These are phyloP conservation scores for Strongylocentrotus purpuratus DNA, from an alignment of 35 echinoderm and acorn worm species.

Conservation along the genomic window DNA sequence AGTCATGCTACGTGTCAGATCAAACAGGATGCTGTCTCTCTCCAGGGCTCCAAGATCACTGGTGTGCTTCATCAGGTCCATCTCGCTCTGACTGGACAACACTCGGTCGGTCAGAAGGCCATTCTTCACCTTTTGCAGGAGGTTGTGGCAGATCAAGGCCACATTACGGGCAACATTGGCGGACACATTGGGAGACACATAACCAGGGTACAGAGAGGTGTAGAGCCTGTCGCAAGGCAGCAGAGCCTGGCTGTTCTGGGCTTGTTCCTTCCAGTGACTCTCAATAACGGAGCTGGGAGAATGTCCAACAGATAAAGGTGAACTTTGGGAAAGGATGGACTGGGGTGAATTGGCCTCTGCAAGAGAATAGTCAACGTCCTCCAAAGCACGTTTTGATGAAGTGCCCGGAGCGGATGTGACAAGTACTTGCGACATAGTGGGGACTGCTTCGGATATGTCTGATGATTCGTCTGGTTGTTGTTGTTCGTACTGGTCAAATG, in stretches of 20 bases:
- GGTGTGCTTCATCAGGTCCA: background rate
- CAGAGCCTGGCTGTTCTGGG: background rate
- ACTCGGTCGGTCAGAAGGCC: background rate
- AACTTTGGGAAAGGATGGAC: background rate
- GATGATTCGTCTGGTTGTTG: background rate
- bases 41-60: background rate
- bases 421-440: background rate
- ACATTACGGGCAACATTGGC: background rate
- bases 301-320: background rate
- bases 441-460: background rate
- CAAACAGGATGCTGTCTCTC: slow-evolving; percentile 46
- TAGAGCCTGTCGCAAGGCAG: background rate
- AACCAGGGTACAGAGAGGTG: background rate
- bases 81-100: background rate
- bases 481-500: background rate
- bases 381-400: background rate
- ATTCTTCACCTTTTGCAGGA: background rate
- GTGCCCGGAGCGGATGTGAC: background rate
- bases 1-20: slow-evolving; percentile 21
- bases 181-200: background rate
- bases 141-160: background rate
- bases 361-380: background rate
- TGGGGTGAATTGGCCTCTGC: background rate
- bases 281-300: background rate
- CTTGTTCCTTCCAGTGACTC: background rate